Percentiles rank a stretch among this genome's conserved stretches.
phyloP scores from a whole-genome alignment of 2,797 vertebrate species.

The Melanotaenia maccullochi region DNA sequence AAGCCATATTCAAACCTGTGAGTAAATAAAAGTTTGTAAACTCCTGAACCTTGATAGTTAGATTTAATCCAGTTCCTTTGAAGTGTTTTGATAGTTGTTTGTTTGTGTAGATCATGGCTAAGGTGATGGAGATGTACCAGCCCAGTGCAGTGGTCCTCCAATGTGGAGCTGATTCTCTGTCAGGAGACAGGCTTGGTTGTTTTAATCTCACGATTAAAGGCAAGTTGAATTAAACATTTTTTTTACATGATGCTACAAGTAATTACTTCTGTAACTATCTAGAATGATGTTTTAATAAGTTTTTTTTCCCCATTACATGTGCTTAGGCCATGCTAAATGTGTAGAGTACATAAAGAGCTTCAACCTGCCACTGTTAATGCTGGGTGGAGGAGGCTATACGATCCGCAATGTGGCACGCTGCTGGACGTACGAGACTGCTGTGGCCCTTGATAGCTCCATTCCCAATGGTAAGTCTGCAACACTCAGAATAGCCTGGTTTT shows the following conservation, averaged over 20 bases:
- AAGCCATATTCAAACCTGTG: slow-evolving; percentile 98
- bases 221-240: slow-evolving; percentile 27
- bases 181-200: slow-evolving; percentile 95
- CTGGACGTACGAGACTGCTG: slow-evolving; percentile 97
- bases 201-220: slow-evolving; percentile 99
- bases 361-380: slow-evolving; percentile 97
- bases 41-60: background rate
- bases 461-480: slow-evolving; percentile 83
- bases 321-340: slow-evolving; percentile 94
- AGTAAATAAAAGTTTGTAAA: slow-evolving; percentile 50
- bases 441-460: slow-evolving; percentile 94
- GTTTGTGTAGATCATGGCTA: slow-evolving; percentile 91
- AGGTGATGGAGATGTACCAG: slow-evolving; percentile 99
- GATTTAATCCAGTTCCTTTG: background rate
- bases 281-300: too few species aligned
- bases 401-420: slow-evolving; percentile 97
- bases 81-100: background rate
- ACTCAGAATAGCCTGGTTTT: background rate
- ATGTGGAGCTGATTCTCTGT: slow-evolving; percentile 96
- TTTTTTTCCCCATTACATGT: background rate
- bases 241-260: background rate
- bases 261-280: background rate
- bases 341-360: slow-evolving; percentile 99
- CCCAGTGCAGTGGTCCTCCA: slow-evolving; percentile 96
- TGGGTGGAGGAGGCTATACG: slow-evolving; percentile 97